phyloP scores from a whole-genome alignment of 2,113 vertebrate genomes.

The Urocitellus parryii region DNA sequence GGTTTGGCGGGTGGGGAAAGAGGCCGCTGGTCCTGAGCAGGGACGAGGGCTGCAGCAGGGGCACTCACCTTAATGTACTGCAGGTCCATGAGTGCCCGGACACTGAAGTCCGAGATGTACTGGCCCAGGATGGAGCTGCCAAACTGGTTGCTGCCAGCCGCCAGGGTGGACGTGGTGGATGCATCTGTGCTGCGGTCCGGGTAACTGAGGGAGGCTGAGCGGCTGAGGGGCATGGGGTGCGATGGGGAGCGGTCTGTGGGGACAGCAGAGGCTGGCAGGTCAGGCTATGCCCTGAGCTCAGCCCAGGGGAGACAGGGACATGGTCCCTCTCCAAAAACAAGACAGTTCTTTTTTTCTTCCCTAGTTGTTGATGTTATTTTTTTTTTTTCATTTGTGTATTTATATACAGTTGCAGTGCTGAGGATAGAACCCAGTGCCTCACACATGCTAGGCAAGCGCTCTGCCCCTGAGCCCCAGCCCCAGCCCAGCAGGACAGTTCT shows the following conservation, averaged over 20 bases:
- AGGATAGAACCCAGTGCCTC: too few species aligned
- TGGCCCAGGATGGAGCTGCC: constrained; percentile 84
- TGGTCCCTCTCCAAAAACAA: not conserved
- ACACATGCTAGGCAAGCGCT: too few species aligned
- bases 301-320: not conserved
- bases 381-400: too few species aligned
- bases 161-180: not conserved
- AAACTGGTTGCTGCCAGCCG: constrained; percentile 92
- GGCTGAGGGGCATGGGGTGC: constrained; percentile 91
- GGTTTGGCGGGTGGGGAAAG: not conserved
- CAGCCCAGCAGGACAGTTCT: not conserved
- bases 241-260: constrained; percentile 93
- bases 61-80: constrained; percentile 95
- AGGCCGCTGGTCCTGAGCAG: not conserved
- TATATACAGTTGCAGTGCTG: too few species aligned
- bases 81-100: constrained; percentile 94
- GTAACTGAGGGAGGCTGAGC: constrained; percentile 93
- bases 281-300: not conserved
- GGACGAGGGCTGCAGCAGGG: not conserved
- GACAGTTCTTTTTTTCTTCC: not conserved
- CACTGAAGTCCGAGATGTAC: constrained; percentile 96
- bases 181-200: constrained; percentile 90
- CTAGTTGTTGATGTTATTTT: not conserved
- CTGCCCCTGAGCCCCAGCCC: too few species aligned
- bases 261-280: not conserved